Evolutionary conservation across 2,888 invertebrate species (phyloP).

Genomic region (Eulithis testata): DNA sequence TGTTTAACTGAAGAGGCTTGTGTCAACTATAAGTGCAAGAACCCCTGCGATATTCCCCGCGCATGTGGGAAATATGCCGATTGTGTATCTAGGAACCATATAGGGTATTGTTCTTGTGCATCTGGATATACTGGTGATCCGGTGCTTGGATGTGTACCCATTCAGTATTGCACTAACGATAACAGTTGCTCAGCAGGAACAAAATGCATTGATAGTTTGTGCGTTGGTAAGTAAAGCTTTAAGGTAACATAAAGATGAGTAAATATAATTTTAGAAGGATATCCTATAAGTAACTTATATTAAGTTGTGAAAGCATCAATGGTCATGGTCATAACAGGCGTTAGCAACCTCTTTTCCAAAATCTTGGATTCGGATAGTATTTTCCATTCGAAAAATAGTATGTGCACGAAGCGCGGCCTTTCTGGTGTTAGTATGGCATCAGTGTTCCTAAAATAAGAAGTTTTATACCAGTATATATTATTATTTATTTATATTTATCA

Average conservation of each 20-base stretch:
- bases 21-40: constrained; percentile 90
- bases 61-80: constrained; percentile 93
- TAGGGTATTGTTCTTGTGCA: constrained; percentile 92
- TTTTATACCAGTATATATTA: background rate
- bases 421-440: too few species aligned
- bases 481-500: background rate
- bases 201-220: constrained; percentile 92
- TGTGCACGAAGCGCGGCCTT: too few species aligned
- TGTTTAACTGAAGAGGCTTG: constrained; percentile 90
- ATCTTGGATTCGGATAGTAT: too few species aligned
- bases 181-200: constrained; percentile 93
- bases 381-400: too few species aligned
- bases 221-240: constrained; percentile 84
- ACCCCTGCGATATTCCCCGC: constrained; percentile 92
- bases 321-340: too few species aligned
- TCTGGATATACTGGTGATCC: constrained; percentile 95
- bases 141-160: constrained; percentile 91
- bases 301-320: too few species aligned
- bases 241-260: background rate
- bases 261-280: background rate
- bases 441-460: too few species aligned
- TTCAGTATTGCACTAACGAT: constrained; percentile 93
- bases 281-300: too few species aligned
- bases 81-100: constrained; percentile 90
- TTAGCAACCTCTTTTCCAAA: too few species aligned